Evolutionary conservation across 2,888 invertebrate species (phyloP).

Genomic region (Campoletis raptor): DNA sequence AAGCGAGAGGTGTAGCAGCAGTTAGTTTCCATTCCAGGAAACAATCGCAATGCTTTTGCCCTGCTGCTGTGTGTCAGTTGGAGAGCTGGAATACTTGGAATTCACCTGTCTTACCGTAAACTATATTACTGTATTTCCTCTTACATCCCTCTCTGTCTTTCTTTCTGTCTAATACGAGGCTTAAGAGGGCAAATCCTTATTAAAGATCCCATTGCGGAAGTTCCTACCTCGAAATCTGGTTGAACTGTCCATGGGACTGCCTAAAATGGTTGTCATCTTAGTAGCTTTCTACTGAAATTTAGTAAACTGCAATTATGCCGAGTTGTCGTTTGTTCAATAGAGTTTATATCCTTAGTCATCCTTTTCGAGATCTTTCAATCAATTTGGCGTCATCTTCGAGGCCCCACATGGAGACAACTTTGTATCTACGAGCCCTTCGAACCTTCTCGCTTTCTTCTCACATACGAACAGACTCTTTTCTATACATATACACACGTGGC

Average conservation of each 20-base stretch:
- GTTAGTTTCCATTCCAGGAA: constrained; percentile 80
- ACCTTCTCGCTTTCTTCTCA: constrained; percentile 58
- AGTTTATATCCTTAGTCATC: background rate
- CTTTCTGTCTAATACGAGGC: constrained; percentile 30
- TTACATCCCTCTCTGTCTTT: constrained; percentile 37
- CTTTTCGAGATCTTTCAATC: constrained; percentile 11
- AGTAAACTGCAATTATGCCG: background rate
- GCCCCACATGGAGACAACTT: constrained; percentile 76
- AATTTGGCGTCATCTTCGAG: constrained; percentile 37
- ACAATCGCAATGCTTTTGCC: constrained; percentile 74
- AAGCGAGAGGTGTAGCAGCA: constrained; percentile 59
- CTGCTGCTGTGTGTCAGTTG: constrained; percentile 55
- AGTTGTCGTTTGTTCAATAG: background rate
- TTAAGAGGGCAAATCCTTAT: constrained; percentile 59
- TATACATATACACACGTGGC: constrained; percentile 14
- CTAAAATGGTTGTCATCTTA: constrained; percentile 43
- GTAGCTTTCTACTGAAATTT: constrained; percentile 10
- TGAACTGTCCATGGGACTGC: background rate
- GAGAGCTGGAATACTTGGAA: constrained; percentile 73
- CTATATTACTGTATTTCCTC: constrained; percentile 51
- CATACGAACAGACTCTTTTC: constrained; percentile 55
- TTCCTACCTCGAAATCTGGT: constrained; percentile 23
- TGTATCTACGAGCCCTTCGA: constrained; percentile 59
- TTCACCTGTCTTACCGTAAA: constrained; percentile 75
- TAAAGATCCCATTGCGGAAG: constrained; percentile 53